Percentiles rank a stretch among this genome's conserved stretches.
Conservation (phyloP, 2,888 invertebrate species). For the Osedax frankpressi region DNA sequence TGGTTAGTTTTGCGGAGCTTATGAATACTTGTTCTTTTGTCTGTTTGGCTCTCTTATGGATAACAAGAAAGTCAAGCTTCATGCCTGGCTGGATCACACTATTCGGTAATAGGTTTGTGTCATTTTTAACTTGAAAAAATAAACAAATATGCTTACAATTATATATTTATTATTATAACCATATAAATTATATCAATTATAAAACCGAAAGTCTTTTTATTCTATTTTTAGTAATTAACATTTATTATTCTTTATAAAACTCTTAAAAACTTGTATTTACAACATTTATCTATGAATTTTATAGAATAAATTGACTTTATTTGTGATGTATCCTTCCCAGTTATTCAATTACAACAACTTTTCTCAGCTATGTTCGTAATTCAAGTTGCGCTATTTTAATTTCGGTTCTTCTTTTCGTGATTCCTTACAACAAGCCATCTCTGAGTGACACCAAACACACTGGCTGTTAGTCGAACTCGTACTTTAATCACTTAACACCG, state of each 20-base stretch:
- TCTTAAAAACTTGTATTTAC: no score
- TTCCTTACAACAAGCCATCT: not conserved
- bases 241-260: no score
- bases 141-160: no score
- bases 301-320: no score
- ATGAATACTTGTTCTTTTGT: not conserved
- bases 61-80: not conserved
- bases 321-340: no score
- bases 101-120: not conserved
- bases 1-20: not conserved
- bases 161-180: no score
- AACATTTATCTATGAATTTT: no score
- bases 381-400: not conserved
- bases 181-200: no score
- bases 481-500: not conserved
- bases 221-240: no score
- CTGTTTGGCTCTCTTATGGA: not conserved
- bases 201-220: no score
- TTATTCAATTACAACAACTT: no score
- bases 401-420: not conserved
- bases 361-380: slow-evolving; percentile 4
- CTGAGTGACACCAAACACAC: not conserved
- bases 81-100: not conserved
- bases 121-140: no score
- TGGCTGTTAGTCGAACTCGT: not conserved